A percentile compares a stretch with the other conserved stretches of the same genome.
Evolutionary conservation across 2,888 invertebrate genomes (phyloP).

Genomic region (Drosophila tanythrix): DNA sequence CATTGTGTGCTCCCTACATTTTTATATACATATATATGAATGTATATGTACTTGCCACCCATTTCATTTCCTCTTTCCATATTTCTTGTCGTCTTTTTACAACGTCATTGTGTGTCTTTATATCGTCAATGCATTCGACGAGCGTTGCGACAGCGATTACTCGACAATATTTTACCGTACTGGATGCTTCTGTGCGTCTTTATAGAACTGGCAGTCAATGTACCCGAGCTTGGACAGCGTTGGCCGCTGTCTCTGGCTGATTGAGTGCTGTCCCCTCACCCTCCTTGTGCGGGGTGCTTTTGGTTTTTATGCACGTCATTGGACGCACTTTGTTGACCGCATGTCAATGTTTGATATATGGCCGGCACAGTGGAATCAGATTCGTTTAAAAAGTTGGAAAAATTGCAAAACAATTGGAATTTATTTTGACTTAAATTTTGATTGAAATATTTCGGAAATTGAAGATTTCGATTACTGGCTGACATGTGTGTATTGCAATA

Average conservation of each 20-base stretch:
- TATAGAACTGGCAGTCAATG: slow-evolving; percentile 52
- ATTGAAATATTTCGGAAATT: background rate
- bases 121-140: slow-evolving; percentile 54
- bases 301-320: slow-evolving; percentile 79
- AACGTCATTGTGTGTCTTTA: slow-evolving; percentile 66
- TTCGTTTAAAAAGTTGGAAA: background rate
- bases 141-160: slow-evolving; percentile 76
- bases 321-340: slow-evolving; percentile 80
- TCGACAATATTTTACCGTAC: slow-evolving; percentile 79
- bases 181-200: slow-evolving; percentile 40
- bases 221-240: slow-evolving; percentile 35
- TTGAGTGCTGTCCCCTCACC: slow-evolving; percentile 64
- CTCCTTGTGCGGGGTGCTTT: slow-evolving; percentile 30
- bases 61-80: slow-evolving; percentile 2
- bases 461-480: background rate
- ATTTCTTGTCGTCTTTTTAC: slow-evolving; percentile 36
- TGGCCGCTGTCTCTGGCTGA: slow-evolving; percentile 57
- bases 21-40: background rate
- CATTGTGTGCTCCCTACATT: background rate
- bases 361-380: slow-evolving; percentile 52
- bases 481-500: background rate
- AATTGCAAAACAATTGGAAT: background rate
- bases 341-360: slow-evolving; percentile 75
- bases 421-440: background rate
- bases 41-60: background rate